Evolutionary conservation across 2,888 invertebrate species (phyloP), one percentile per base, ranked within the genome.

Genomic region (Aquatica leii): DNA sequence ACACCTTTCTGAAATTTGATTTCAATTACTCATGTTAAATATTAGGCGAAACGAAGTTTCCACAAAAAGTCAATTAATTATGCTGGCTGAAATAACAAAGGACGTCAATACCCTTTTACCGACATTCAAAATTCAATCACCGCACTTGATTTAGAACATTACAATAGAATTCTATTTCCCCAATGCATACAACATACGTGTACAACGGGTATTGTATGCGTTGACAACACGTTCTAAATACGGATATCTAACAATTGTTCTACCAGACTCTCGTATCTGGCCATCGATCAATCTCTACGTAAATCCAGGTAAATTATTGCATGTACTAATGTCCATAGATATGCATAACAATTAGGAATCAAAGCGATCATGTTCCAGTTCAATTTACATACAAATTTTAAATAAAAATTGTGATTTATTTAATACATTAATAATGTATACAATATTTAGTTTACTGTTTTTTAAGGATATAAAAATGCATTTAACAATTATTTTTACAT

Each of bases 111-210:
- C 24, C 40, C 50, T 34, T 63, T 50, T 55, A 51, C 54, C 51
- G 31, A 43, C 41, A 59, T 64, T 64, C 64, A 60, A 60, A 64
- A 64, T 60, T 64, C 59, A 64, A 64, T 64, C 64, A 64, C 59
- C 56, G 59, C 56, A 64, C 64, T 64, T 64, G 54, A 64, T 64
- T 64, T 60, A 59, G 60, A 60, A 56, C 64, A 64, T 52, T 54
- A 64, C 59, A 64, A 56, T 59, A 41, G 55, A 56, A 60, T 64
- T 48, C 59, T 60, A 64, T 64, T 60, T 64, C 59, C 59, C 59
- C 64, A 64, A 56, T 64, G 64, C 56, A 64, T 46, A 64, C 64
- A 64, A 64, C 59, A 60, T 64, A 64, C 64, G 64, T 60, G 56
- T 64, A 64, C 64, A 56, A 64, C 52, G 50, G 52, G 21, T 41